Evolutionary conservation across 2,888 invertebrate species (phyloP).

Genomic region (Pachymerium ferrugineum): DNA sequence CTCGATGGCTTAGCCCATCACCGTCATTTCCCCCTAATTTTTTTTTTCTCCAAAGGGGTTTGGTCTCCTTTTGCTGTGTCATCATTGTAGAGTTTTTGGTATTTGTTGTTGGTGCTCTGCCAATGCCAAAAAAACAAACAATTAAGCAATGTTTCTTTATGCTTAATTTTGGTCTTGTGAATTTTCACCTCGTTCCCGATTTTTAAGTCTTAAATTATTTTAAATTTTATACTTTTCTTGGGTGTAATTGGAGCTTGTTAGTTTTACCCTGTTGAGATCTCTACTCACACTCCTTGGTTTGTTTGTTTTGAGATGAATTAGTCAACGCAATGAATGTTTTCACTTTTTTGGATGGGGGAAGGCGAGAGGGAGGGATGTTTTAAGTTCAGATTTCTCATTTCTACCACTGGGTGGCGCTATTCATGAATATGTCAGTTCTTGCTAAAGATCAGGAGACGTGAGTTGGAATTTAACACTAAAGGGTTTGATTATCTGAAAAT

Average conservation of each 20-base stretch:
- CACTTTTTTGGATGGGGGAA: neutral
- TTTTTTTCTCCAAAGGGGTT: neutral
- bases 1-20: neutral
- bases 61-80: neutral
- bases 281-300: neutral
- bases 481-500: too few species aligned
- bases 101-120: neutral
- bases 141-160: neutral
- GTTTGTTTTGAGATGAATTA: slow-evolving; percentile 9
- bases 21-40: neutral
- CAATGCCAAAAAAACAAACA: neutral
- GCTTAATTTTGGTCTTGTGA: neutral
- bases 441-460: too few species aligned
- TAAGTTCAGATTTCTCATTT: neutral
- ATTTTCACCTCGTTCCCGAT: neutral
- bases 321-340: neutral
- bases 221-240: neutral
- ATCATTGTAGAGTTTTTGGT: neutral
- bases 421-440: neutral
- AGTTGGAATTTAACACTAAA: too few species aligned
- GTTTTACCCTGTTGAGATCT: neutral
- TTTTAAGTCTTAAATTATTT: neutral
- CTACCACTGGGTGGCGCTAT: neutral
- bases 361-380: too few species aligned
- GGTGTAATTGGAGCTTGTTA: neutral